These are phyloP conservation scores for Oncorhynchus masou DNA, from an alignment of 2,113 vertebrate species.

Conservation along the genomic window DNA sequence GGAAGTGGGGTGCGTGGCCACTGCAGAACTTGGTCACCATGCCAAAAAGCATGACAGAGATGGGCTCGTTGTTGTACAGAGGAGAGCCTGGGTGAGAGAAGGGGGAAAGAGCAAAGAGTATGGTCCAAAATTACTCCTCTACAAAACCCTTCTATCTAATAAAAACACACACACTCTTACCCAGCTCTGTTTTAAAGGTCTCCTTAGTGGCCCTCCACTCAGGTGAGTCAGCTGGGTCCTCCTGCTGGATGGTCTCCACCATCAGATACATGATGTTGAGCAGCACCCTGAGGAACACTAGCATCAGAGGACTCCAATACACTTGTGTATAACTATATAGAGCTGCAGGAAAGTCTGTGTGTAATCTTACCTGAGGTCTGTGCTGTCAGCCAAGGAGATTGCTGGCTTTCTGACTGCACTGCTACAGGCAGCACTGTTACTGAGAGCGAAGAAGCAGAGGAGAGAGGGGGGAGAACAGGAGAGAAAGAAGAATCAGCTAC, in stretches of 20 bases:
- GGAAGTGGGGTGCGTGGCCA: slow-evolving; percentile 93
- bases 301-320: background rate
- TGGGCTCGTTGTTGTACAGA: slow-evolving; percentile 90
- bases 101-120: too few relatives aligned
- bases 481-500: background rate
- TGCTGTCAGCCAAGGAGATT: slow-evolving; percentile 97
- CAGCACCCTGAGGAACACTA: slow-evolving; percentile 77
- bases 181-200: slow-evolving; percentile 90
- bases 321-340: background rate
- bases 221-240: slow-evolving; percentile 82
- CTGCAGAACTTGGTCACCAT: slow-evolving; percentile 99
- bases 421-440: slow-evolving; percentile 95
- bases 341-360: background rate
- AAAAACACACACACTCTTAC: slow-evolving; percentile 61
- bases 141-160: background rate
- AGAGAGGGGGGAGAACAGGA: background rate
- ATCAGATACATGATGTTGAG: slow-evolving; percentile 99
- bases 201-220: slow-evolving; percentile 91
- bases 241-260: slow-evolving; percentile 90
- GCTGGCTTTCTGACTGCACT: slow-evolving; percentile 96
- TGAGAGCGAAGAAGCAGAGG: slow-evolving; percentile 44
- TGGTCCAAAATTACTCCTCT: too few relatives aligned
- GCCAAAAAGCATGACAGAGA: slow-evolving; percentile 94
- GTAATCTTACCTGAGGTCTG: slow-evolving; percentile 82
- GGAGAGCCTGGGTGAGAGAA: slow-evolving; percentile 77